Evolutionary conservation across 1,140 invertebrate species (phyloP), one percentile per base, ranked within the genome.

Genomic region (Lordiphosa clarofinis): DNA sequence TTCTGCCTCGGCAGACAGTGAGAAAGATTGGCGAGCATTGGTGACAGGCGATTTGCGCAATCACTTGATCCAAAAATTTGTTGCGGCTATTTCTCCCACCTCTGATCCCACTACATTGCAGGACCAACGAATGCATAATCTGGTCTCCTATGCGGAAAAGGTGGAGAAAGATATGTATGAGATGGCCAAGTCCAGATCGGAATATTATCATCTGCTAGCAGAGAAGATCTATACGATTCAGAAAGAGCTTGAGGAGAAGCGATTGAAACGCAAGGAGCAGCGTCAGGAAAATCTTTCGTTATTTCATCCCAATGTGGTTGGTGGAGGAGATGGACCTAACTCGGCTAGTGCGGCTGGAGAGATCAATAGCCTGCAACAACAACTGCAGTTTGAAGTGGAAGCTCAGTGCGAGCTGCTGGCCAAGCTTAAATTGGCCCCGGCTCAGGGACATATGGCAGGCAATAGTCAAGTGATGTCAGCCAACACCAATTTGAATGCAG

Each of bases 221-320:
- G 98, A 99, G 87, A 99, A 99, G 89, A 99, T 99, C 66, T 99
- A 99, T 88, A 99, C 99, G 90, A 99, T 99, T 64, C 98, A 99
- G 88, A 99, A 99, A 88, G 98, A 99, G 89, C 90, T 99, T 65
- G 94, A 96, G 79, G 95, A 96, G 75, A 96, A 96, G 84, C 90
- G 94, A 46, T 94, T 97, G 58, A 96, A 96, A 82, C 92, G 97
- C 48, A 95, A 97, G 90, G 95, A 96, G n/a, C n/a, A n/a, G n/a
- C n/a, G n/a, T n/a, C n/a, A n/a, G n/a, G n/a, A n/a, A n/a, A n/a
- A n/a, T n/a, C n/a, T n/a, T n/a, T n/a, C n/a, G n/a, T n/a, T n/a
- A n/a, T n/a, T n/a, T n/a, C n/a, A n/a, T n/a, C n/a, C n/a, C n/a
- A n/a, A n/a, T n/a, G n/a, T n/a, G n/a, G n/a, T n/a, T n/a, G n/a